phyloP scores from a whole-genome alignment of 2,888 invertebrate species.

The Acholoe squamosa region DNA sequence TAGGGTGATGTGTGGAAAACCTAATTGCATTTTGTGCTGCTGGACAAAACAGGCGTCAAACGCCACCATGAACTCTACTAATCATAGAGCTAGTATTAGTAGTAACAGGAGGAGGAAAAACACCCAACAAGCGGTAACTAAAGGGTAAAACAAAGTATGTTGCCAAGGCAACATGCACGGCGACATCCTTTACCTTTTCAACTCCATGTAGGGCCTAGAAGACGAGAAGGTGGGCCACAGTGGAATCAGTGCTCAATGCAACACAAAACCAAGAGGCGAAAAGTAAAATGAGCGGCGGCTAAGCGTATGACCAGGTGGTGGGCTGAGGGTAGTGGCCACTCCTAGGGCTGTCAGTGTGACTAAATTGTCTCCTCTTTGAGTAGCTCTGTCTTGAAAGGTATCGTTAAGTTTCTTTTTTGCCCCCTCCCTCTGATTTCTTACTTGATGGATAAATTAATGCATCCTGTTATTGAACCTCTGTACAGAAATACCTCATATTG shows the following conservation, averaged over 20 bases:
- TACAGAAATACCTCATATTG: no score
- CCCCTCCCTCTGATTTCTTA: no score
- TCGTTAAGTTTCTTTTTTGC: no score
- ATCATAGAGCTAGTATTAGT: background rate
- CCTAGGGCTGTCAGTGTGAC: background rate
- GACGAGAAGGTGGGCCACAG: slow-evolving; percentile 59
- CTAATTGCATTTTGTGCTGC: background rate
- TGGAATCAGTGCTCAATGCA: slow-evolving; percentile 62
- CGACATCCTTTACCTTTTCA: slow-evolving; percentile 64
- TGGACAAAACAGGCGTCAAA: background rate
- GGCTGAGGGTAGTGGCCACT: background rate
- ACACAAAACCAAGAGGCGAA: slow-evolving; percentile 59
- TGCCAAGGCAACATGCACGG: slow-evolving; percentile 45
- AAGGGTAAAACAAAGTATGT: slow-evolving; percentile 2
- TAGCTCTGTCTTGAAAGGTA: no score
- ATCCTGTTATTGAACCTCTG: no score
- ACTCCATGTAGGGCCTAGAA: slow-evolving; percentile 67
- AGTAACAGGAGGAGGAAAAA: slow-evolving; percentile 16
- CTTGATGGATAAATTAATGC: no score
- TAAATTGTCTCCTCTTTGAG: background rate
- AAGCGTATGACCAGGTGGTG: slow-evolving; percentile 1
- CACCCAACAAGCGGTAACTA: slow-evolving; percentile 49
- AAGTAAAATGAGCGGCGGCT: slow-evolving; percentile 38
- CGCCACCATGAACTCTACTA: slow-evolving; percentile 6
- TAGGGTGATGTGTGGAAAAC: background rate